A percentile compares a stretch with the other conserved stretches of the same genome.
phyloP scores from a whole-genome alignment of 2,797 vertebrate species.

The Halcyon chelicuti region DNA sequence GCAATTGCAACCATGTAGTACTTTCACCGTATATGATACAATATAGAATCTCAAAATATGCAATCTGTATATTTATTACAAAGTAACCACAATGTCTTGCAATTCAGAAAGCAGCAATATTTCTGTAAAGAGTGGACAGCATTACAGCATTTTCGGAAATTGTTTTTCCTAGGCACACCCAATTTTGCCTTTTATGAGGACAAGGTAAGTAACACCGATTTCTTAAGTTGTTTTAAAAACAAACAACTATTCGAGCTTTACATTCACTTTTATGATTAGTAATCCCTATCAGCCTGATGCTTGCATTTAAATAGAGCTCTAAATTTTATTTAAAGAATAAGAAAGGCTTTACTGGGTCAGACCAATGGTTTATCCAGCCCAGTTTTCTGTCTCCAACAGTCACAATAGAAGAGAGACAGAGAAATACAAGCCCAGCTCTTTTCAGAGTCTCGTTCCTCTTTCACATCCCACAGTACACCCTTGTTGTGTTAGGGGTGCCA shows the following conservation, averaged over 20 bases:
- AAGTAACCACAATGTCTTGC: neutral
- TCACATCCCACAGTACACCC: neutral
- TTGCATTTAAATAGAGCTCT: neutral
- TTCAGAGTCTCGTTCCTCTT: neutral
- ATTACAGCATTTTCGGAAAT: neutral
- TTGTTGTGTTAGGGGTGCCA: neutral
- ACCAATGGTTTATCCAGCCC: neutral
- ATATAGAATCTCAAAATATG: neutral
- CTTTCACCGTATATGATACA: neutral
- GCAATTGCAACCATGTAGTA: neutral
- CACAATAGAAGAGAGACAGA: neutral
- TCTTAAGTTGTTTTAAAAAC: neutral
- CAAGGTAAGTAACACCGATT: neutral
- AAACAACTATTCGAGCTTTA: neutral
- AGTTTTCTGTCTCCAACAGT: neutral
- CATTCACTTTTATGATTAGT: neutral
- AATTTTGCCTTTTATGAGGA: neutral
- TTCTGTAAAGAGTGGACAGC: neutral
- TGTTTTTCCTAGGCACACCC: neutral
- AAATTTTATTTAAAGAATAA: neutral
- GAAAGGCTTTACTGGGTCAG: neutral
- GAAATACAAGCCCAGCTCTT: neutral
- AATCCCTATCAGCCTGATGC: neutral
- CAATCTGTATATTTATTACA: neutral
- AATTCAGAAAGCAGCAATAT: neutral